Evolutionary conservation across 1,140 invertebrate genomes (phyloP), one percentile per base, ranked within the genome.

Genomic region (Polypedilum vanderplanki): DNA sequence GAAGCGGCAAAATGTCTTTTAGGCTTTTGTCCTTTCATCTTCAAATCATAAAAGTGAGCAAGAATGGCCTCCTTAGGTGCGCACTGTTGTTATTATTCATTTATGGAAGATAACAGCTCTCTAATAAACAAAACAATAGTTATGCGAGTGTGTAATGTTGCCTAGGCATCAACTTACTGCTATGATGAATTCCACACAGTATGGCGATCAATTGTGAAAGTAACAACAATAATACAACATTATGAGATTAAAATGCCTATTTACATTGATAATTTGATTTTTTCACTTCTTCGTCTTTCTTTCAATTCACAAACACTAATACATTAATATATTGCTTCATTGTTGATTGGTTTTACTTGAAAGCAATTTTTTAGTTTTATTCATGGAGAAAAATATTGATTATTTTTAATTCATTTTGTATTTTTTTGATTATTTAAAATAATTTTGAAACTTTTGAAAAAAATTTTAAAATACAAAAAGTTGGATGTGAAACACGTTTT

Each of bases 261-360:
- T 57, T 57, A 57, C 46, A 57, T 57, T n/a, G 46, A 57, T 57
- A 57, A 57, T 57, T 57, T 57, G 46, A 57, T 57, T 57, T 57
- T 57, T 57, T n/a, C 15, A n/a, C 46, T 57, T 57, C n/a, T 57
- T 57, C 12, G 46, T 3, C 46, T 57, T n/a, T 1, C 15, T 57
- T 57, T 15, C 12, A n/a, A n/a, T n/a, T n/a, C n/a, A n/a, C n/a
- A n/a, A n/a, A n/a, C 46, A n/a, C 46, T 57, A 4, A 57, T n/a
- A 57, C 12, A 57, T 12, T n/a, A 46, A 46, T 57, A 57, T 12
- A 57, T 12, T n/a, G 46, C 12, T 33, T 33, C 46, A 57, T 57
- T 57, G 46, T 57, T 57, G 46, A 57, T 57, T 57, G 46, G 46
- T 57, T 57, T 57, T 12, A 12, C 12, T 15, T 57, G 46, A n/a